Conservation (phyloP, 64 coral and sea anemone genomes). For the Porites australiensis region DNA sequence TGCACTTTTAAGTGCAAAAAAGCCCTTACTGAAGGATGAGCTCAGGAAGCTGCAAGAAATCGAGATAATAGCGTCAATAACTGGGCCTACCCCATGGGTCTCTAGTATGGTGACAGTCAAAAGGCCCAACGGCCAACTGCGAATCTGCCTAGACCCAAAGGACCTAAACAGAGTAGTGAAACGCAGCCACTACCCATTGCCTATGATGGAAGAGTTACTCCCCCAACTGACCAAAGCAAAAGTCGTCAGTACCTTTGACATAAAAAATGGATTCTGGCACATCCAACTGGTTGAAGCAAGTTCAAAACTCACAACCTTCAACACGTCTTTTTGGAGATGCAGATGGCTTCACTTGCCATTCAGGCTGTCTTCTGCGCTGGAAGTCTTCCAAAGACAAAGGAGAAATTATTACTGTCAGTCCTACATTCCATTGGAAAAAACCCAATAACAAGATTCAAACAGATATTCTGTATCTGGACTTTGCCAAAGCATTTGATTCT, state of each 20-base stretch:
- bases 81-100: conserved; percentile 34
- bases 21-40: not conserved
- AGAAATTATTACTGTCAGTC: not conserved
- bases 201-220: conserved; percentile 21
- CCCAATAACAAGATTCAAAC: not conserved
- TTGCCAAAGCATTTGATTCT: no score
- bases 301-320: conserved; percentile 33
- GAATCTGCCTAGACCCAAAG: conserved; percentile 36
- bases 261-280: conserved; percentile 27
- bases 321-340: conserved; percentile 25
- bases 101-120: conserved; percentile 11
- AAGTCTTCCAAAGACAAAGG: conserved; percentile 7
- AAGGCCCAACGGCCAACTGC: not conserved
- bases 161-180: conserved; percentile 35
- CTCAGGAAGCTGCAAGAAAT: not conserved
- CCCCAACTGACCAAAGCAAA: conserved; percentile 24
- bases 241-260: conserved; percentile 31
- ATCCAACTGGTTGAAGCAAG: not conserved
- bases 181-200: conserved; percentile 26
- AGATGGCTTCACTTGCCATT: conserved; percentile 23
- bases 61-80: not conserved
- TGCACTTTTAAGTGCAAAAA: not conserved
- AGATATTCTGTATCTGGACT: no score
- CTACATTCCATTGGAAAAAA: conserved; percentile 3
- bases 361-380: conserved; percentile 1